Percentiles rank a stretch among this genome's conserved stretches.
These are phyloP conservation scores for Megaleporinus macrocephalus DNA, from an alignment of 2,113 vertebrate genomes.

Conservation along the genomic window DNA sequence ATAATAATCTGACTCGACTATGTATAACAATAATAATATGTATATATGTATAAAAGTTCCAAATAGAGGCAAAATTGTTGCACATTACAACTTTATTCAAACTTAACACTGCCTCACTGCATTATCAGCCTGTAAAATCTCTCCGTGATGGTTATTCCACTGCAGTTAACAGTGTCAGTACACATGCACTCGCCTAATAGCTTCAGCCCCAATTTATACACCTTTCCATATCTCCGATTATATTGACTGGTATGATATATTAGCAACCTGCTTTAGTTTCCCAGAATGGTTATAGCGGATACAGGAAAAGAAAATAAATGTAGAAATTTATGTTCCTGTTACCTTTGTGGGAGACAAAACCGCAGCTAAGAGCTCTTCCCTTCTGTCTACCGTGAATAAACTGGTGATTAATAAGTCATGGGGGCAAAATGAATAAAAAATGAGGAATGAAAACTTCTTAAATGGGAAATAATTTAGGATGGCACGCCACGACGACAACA, in stretches of 20 bases:
- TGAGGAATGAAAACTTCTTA: neutral
- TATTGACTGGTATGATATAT: neutral
- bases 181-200: too few relatives aligned
- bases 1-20: too few relatives aligned
- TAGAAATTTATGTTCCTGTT: neutral
- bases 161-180: too few relatives aligned
- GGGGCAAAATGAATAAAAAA: constrained; percentile 21
- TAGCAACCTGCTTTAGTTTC: neutral
- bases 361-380: neutral
- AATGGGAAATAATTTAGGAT: neutral
- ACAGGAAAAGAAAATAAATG: neutral
- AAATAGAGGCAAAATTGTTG: too few relatives aligned
- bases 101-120: too few relatives aligned
- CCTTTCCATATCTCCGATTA: too few relatives aligned
- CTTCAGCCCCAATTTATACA: too few relatives aligned
- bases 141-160: too few relatives aligned
- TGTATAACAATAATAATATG: too few relatives aligned
- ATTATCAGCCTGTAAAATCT: too few relatives aligned
- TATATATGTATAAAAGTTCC: too few relatives aligned
- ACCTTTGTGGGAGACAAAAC: neutral
- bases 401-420: constrained; percentile 14
- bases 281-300: neutral
- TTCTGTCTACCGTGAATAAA: constrained; percentile 17
- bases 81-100: too few relatives aligned
- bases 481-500: neutral